These are phyloP conservation scores for Conus betulinus DNA, from an alignment of 1,140 invertebrate species.

Conservation along the genomic window DNA sequence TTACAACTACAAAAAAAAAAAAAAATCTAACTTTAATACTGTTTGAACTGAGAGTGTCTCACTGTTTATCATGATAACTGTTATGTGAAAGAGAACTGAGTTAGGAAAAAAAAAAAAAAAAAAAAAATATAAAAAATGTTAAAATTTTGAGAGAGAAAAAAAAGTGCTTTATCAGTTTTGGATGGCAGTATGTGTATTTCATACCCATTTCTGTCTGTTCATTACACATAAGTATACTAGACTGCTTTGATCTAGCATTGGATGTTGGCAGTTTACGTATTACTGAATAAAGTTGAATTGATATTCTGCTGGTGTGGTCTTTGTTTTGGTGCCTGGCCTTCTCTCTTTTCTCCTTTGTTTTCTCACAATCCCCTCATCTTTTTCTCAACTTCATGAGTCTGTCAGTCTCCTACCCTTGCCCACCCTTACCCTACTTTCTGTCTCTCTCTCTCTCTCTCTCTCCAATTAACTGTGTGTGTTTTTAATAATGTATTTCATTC, in stretches of 20 bases:
- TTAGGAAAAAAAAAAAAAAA: conserved; percentile 16
- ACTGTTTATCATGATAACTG: conserved; percentile 31
- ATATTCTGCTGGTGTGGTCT: not conserved
- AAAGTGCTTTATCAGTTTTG: conserved; percentile 38
- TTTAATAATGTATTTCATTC: not conserved
- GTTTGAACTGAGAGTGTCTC: conserved; percentile 34
- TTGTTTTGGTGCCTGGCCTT: not conserved
- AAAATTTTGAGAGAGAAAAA: conserved; percentile 1
- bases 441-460: not conserved
- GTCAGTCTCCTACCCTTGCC: not conserved
- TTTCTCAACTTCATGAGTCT: not conserved
- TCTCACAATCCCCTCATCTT: not conserved
- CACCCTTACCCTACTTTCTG: not conserved
- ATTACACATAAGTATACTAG: conserved; percentile 34
- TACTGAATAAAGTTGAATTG: conserved; percentile 30
- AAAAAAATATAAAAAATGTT: conserved; percentile 17
- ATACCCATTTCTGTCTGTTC: conserved; percentile 33
- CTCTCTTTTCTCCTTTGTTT: not conserved
- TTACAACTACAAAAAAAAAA: not conserved
- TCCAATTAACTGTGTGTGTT: not conserved
- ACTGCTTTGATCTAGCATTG: conserved; percentile 36
- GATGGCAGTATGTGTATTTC: conserved; percentile 31
- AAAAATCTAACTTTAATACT: conserved; percentile 12
- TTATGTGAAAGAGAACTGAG: conserved; percentile 29
- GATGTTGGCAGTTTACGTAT: conserved; percentile 34